phyloP scores from a whole-genome alignment of 1,140 invertebrate species.

The Drosophila paulistorum region DNA sequence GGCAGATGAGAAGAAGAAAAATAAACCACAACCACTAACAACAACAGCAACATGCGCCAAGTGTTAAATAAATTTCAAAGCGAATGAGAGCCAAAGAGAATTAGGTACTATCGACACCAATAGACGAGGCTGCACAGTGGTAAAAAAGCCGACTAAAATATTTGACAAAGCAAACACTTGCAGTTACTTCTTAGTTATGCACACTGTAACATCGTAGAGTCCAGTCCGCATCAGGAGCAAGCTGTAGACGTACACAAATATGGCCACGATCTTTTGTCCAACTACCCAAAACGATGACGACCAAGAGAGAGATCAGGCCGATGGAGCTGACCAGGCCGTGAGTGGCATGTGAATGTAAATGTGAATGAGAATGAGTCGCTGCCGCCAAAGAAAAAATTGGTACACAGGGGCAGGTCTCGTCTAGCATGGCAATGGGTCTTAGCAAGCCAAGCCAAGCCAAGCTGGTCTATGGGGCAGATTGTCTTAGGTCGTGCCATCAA shows the following conservation, averaged over 20 bases:
- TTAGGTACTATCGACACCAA: constrained; percentile 8
- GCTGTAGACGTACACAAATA: background rate
- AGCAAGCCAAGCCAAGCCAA: no score
- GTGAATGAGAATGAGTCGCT: constrained; percentile 55
- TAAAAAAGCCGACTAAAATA: background rate
- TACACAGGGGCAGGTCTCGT: constrained; percentile 26
- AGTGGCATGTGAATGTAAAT: constrained; percentile 80
- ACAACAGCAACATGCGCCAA: constrained; percentile 34
- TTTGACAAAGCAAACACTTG: background rate
- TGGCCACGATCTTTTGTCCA: constrained; percentile 8
- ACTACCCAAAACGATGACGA: background rate
- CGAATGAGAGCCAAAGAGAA: constrained; percentile 23
- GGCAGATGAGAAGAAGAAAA: background rate
- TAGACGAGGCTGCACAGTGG: background rate
- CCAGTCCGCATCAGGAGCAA: background rate
- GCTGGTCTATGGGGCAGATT: constrained; percentile 53
- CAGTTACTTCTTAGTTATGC: no score
- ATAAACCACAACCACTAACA: background rate
- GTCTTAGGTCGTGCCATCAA: constrained; percentile 75
- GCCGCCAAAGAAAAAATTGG: constrained; percentile 41
- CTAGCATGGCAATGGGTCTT: constrained; percentile 2
- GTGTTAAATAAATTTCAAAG: constrained; percentile 62
- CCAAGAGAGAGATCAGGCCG: background rate
- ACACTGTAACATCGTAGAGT: no score
- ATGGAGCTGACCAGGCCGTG: constrained; percentile 31